Conservation (phyloP, 2,113 vertebrate species). For the Casuarius casuarius region DNA sequence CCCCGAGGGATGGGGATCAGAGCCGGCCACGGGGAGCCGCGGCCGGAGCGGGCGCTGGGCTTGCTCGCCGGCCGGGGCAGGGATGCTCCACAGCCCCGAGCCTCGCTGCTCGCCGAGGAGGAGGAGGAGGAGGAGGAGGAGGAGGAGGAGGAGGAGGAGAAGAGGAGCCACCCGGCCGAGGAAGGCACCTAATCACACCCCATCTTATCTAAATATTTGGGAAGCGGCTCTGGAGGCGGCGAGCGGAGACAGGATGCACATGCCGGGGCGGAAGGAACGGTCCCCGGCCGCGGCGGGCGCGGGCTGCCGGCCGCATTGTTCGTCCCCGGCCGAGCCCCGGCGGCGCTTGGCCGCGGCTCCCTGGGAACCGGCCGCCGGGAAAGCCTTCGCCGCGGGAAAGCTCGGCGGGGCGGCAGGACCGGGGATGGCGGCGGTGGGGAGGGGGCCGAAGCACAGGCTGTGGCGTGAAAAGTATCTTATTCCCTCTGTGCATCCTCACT, state of each 20-base stretch:
- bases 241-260: background rate
- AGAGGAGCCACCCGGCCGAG: background rate
- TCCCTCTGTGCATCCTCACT: background rate
- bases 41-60: background rate
- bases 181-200: background rate
- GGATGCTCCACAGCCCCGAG: too few relatives aligned
- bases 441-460: too few relatives aligned
- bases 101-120: too few relatives aligned
- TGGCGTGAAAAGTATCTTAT: background rate
- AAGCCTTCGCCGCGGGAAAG: too few relatives aligned
- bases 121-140: background rate
- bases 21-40: background rate
- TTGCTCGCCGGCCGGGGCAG: too few relatives aligned
- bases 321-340: background rate
- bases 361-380: background rate
- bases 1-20: background rate
- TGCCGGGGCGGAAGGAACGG: background rate
- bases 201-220: slow-evolving; percentile 39
- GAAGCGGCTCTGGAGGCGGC: background rate
- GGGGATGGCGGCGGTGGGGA: too few relatives aligned
- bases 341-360: background rate
- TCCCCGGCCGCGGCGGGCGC: background rate
- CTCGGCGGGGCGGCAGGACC: too few relatives aligned
- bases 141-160: background rate
- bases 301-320: background rate